Base-by-base conservation (phyloP, 2,113 vertebrate species). In the Toxostoma redivivum region DNA sequence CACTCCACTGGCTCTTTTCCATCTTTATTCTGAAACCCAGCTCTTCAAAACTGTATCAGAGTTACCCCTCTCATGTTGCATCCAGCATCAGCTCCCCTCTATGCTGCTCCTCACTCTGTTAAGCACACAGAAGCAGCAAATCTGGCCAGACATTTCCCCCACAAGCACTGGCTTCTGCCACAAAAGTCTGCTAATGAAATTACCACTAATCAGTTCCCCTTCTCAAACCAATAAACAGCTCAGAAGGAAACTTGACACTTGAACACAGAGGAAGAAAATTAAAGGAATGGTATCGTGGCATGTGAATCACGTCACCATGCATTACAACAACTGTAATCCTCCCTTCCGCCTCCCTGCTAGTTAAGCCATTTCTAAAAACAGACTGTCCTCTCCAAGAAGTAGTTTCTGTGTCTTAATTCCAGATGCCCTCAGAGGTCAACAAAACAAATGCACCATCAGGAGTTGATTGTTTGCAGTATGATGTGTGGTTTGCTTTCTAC, bases 281-380 rank as follows among this genome's bases (percentile, higher is more conserved):
- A 71, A 81, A 93, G 47, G 66, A 58, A 72, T 17, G 21, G 45
- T 54, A 38, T 21, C 2, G 2, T 18, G 40, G 38, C 67, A 92
- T 7, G 4, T 4, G 5, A 72, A 42, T 47, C 38, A 28, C 7
- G 1, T 77, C 78, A 65, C 53, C 17, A 7, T 7, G 57, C 80
- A 74, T 79, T 80, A 92, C 58, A 60, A 9, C 51, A 45, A 15
- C 25, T 1, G 2, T 72, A 94, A 95, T 80, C 81, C 74, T 65
- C 80, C 74, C 83, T 90, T 88, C 61, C 0, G 1, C 88, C 33
- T 70, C 74, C 30, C 45, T 33, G 76, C 51, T 38, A 37, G 50
- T n/a, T 90, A 88, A 97, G 62, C 67, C 71, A 82, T 31, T 87
- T 77, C 94, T 90, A 93, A 93, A 95, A 94, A 88, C 42, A 96